Evolutionary conservation across 2,888 invertebrate genomes (phyloP).

Genomic region (Zygaena filipendulae): DNA sequence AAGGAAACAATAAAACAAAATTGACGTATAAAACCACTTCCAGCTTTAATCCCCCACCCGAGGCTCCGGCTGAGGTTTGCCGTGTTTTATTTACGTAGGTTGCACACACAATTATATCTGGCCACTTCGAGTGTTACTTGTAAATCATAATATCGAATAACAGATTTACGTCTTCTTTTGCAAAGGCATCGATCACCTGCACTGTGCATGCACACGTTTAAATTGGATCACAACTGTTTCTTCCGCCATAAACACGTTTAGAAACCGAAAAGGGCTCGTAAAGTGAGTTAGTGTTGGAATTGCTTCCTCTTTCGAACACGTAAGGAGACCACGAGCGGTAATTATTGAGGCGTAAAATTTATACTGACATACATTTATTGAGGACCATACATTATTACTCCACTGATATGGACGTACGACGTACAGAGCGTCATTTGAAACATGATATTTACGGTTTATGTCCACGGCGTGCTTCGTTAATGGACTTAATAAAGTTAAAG

Average conservation of each 20-base stretch:
- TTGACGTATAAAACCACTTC: conserved; percentile 48
- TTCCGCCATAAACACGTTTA: conserved; percentile 37
- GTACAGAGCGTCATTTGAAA: conserved; percentile 34
- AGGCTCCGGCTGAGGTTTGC: conserved; percentile 4
- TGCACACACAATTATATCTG: no score
- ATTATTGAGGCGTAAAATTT: conserved; percentile 53
- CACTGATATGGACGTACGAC: conserved; percentile 15
- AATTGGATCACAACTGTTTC: conserved; percentile 29
- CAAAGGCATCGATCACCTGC: no score
- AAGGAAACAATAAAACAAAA: conserved; percentile 62
- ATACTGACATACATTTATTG: conserved; percentile 45
- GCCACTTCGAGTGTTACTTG: no score
- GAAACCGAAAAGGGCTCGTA: conserved; percentile 44
- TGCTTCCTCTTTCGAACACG: conserved; percentile 41
- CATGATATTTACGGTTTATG: conserved; percentile 34
- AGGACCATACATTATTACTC: conserved; percentile 15
- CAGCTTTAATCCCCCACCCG: conserved; percentile 10
- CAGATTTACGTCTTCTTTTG: no score
- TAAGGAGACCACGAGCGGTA: conserved; percentile 33
- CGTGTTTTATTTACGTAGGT: no score
- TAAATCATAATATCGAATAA: no score
- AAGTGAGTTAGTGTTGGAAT: conserved; percentile 43
- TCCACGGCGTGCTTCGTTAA: conserved; percentile 48
- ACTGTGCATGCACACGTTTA: no score
- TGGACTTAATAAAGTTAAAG: conserved; percentile 47